Percentiles rank a stretch among this genome's conserved stretches.
These are phyloP conservation scores for Oligia latruncula DNA, from an alignment of 2,888 invertebrate species.

Conservation along the genomic window DNA sequence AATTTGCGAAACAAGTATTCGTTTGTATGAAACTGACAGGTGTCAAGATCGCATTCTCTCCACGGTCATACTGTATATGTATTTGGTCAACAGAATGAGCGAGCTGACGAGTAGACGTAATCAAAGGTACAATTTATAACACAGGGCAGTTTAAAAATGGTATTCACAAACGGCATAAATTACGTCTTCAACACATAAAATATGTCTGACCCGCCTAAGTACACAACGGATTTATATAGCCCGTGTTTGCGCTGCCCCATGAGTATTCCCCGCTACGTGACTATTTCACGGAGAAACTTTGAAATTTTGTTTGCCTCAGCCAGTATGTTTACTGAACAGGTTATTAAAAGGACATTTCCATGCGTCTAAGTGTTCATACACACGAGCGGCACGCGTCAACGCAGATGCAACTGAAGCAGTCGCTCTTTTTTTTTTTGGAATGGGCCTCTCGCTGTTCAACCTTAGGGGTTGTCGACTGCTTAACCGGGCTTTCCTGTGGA, in stretches of 20 bases:
- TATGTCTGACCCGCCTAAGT: conserved; percentile 32
- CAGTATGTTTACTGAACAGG: conserved; percentile 58
- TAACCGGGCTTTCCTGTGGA: too few species aligned
- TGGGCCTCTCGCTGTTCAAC: too few species aligned
- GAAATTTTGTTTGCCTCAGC: conserved; percentile 61
- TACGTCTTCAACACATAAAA: conserved; percentile 29
- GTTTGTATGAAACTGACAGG: too few species aligned
- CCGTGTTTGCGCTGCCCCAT: conserved; percentile 53
- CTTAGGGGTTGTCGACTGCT: too few species aligned
- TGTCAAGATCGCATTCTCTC: too few species aligned
- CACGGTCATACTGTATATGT: not conserved
- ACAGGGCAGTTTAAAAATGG: not conserved
- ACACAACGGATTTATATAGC: conserved; percentile 39
- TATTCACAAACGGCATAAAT: conserved; percentile 13
- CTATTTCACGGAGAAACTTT: conserved; percentile 63
- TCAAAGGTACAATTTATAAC: not conserved
- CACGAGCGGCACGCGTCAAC: not conserved
- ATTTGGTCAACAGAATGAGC: not conserved
- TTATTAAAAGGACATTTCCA: conserved; percentile 57
- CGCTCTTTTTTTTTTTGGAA: not conserved
- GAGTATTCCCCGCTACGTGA: conserved; percentile 61
- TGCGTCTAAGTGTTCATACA: not conserved
- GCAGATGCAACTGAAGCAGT: not conserved
- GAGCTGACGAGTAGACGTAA: not conserved
- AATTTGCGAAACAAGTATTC: not conserved